Evolutionary conservation across 1,140 invertebrate genomes (phyloP).

Genomic region (Portunus trituberculatus): DNA sequence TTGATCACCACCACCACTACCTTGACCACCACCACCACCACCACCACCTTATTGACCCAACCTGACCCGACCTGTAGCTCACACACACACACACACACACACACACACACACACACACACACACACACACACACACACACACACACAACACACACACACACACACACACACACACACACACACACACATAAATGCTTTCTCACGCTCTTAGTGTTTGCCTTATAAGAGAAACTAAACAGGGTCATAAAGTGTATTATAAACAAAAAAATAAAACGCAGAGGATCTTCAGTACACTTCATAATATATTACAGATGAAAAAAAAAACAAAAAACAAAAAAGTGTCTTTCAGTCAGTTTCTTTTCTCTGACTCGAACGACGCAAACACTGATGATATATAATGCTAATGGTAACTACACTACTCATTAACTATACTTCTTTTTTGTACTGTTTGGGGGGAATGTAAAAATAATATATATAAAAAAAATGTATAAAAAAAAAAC

Average conservation of each 20-base stretch:
- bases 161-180: not conserved
- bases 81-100: not conserved
- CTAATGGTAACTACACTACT: not conserved
- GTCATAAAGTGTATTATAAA: constrained; percentile 73
- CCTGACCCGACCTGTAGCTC: constrained; percentile 71
- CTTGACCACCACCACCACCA: constrained; percentile 59
- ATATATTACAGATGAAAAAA: constrained; percentile 54
- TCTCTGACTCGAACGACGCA: constrained; percentile 3
- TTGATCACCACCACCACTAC: not conserved
- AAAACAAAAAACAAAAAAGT: not conserved
- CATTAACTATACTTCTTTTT: not conserved
- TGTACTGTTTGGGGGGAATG: not conserved
- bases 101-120: constrained; percentile 20
- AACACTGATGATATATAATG: not conserved
- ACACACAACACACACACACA: not conserved
- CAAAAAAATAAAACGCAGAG: not conserved
- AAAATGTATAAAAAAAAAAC: not conserved
- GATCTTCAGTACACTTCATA: constrained; percentile 63
- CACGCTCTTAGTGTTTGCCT: constrained; percentile 74
- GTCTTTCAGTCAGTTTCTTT: constrained; percentile 70
- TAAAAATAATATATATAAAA: not conserved
- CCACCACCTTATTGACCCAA: constrained; percentile 39
- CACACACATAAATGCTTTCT: constrained; percentile 43
- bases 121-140: not conserved
- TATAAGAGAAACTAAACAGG: constrained; percentile 73